Evolutionary conservation across 2,797 vertebrate species (phyloP).

Genomic region (Hypotaenidia okinawae): DNA sequence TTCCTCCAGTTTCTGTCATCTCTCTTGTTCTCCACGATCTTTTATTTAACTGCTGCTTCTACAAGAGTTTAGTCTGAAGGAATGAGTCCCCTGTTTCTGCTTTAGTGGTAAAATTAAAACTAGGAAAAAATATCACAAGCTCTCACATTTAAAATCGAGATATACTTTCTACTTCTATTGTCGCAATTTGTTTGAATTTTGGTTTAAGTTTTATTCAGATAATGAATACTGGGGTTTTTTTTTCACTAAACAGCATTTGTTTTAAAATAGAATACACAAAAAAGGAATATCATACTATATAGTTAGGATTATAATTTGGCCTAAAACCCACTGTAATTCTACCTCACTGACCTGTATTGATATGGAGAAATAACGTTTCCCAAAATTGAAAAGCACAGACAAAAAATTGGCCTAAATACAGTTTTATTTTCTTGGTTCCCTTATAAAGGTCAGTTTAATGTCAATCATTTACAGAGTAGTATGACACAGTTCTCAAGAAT

Average conservation of each 20-base stretch:
- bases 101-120: not conserved
- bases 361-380: not conserved
- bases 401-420: not conserved
- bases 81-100: not conserved
- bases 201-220: not conserved
- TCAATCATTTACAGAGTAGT: constrained; percentile 50
- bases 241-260: not conserved
- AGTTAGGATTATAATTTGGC: not conserved
- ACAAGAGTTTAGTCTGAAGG: not conserved
- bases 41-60: not conserved
- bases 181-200: not conserved
- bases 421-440: not conserved
- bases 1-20: not conserved
- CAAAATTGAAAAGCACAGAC: not conserved
- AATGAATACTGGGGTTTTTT: not conserved
- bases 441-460: constrained; percentile 50
- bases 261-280: not conserved
- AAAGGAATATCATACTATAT: not conserved
- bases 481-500: constrained; percentile 55
- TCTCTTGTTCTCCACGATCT: not conserved
- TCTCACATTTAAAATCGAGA: not conserved
- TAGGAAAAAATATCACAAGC: not conserved
- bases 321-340: not conserved
- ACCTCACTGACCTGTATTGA: not conserved
- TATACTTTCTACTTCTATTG: not conserved